Base-by-base conservation (phyloP, 2,888 invertebrate genomes). In the Alviniconcha strummeri region DNA sequence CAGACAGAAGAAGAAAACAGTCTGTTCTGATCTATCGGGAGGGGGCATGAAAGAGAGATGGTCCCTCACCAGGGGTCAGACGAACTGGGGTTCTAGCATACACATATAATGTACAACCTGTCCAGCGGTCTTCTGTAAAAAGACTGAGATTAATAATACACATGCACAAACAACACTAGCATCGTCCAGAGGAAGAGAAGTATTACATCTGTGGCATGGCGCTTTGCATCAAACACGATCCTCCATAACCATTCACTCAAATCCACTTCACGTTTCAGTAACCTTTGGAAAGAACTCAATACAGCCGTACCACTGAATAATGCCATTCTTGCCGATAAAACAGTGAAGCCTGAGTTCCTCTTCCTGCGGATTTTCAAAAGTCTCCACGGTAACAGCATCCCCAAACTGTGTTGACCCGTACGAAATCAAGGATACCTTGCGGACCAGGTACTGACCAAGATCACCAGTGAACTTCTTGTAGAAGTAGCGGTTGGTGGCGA, bases 301-400 rank as follows among this genome's bases (percentile, higher is more conserved):
- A 82, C 85, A 86, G 2, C 85, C 86, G 72, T 86, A 86, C 86
- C 86, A 86, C 76, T 85, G 83, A 36, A 85, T 81, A 0, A n/a
- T 8, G 11, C 85, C 85, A 55, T 81, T 79, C 60, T 84, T 86
- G 71, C 85, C 77, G 56, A 85, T 74, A 52, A 82, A 84, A 56
- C 86, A 85, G 19, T 86, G 85, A n/a, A 86, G n/a, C 60, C 77
- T 85, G 60, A 84, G 55, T 6, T 83, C 84, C 77, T 85, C 85
- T 74, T 72, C 60, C 55, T 82, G 77, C 0, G 83, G 81, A 64
- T 85, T 81, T 71, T 84, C 84, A 60, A 85, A 86, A 2, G 86
- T 84, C 55, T 86, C 85, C 55, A 86, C 85, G 8, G 80, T 72
- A 57, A 86, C 52, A 17, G 86, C 83, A 60, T 86, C 86, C 13